Evolutionary conservation across 2,113 vertebrate species (phyloP), one percentile per base, ranked within the genome.

Genomic region (Dunckerocampus dactyliophorus): DNA sequence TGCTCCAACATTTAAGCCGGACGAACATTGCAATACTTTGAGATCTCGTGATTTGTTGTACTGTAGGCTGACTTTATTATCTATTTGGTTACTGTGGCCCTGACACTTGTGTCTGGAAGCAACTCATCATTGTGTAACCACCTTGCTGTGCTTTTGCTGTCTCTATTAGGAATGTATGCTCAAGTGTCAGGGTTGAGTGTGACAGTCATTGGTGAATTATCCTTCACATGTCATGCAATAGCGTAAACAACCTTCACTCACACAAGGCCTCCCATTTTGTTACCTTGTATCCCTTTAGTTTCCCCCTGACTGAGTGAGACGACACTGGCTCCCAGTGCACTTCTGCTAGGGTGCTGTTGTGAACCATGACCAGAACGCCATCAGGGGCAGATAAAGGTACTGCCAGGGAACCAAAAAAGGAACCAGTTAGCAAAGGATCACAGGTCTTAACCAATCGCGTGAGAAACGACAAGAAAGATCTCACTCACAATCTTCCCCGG

Each of bases 401-500:
- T 99, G 76, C 20, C 61, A 24, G 39, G 39, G 5, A 37, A 4
- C 2, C n/a, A 24, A 22, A 31, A 14, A 19, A 20, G 17, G n/a
- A 46, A 21, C 2, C 12, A 9, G 2, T 39, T 39, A 55, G 34
- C 31, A 19, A 13, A 42, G 31, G 21, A 10, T 39, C 5, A 34
- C 39, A 3, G 12, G 39, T 42, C 12, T 43, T 16, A 1, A 7
- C 39, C 6, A 14, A n/a, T 34, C 19, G 7, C 19, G 17, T 37
- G 11, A n/a, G 53, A 39, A 37, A 22, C 17, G 2, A 8, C 37
- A 65, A 50, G 7, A n/a, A 2, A 15, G 42, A 20, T 6, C 5
- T 20, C 3, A 93, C 95, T 98, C 88, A 99, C 96, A 79, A 81
- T 96, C 95, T 85, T 98, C 96, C 74, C 95, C 95, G 14, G 96